These are phyloP conservation scores for Tipula confusa DNA, from an alignment of 2,888 invertebrate genomes.

Conservation along the genomic window DNA sequence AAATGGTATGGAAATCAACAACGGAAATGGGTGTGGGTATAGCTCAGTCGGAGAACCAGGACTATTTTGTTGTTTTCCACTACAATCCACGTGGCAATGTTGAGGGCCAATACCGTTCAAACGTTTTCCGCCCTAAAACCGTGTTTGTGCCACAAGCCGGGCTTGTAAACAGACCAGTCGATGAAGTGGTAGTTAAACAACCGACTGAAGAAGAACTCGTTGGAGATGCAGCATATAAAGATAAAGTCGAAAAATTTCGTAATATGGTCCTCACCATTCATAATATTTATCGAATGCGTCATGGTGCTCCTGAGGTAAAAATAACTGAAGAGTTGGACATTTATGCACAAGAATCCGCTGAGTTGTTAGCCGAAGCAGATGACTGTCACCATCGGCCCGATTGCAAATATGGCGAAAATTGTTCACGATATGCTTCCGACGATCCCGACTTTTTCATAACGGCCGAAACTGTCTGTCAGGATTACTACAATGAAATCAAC, in stretches of 20 bases:
- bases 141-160: not conserved
- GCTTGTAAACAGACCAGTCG: not conserved
- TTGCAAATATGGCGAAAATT: not conserved
- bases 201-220: not conserved
- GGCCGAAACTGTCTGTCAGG: not conserved
- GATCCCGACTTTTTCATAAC: not conserved
- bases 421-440: not conserved
- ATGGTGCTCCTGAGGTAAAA: not conserved
- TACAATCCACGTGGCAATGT: conserved; percentile 41
- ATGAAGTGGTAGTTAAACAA: not conserved
- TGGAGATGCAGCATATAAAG: not conserved
- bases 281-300: not conserved
- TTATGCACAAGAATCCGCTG: not conserved
- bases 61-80: conserved; percentile 67
- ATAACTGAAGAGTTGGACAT: not conserved
- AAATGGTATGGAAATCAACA: conserved; percentile 67
- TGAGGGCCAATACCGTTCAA: conserved; percentile 35
- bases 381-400: not conserved
- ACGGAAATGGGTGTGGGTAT: conserved; percentile 69
- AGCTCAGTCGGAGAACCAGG: conserved; percentile 67
- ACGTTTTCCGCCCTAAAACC: not conserved
- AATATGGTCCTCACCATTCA: not conserved
- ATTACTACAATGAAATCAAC: not conserved
- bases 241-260: not conserved
- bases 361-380: not conserved